Evolutionary conservation across 2,888 invertebrate genomes (phyloP), one percentile per base, ranked within the genome.

Genomic region (Morpho deidamia): DNA sequence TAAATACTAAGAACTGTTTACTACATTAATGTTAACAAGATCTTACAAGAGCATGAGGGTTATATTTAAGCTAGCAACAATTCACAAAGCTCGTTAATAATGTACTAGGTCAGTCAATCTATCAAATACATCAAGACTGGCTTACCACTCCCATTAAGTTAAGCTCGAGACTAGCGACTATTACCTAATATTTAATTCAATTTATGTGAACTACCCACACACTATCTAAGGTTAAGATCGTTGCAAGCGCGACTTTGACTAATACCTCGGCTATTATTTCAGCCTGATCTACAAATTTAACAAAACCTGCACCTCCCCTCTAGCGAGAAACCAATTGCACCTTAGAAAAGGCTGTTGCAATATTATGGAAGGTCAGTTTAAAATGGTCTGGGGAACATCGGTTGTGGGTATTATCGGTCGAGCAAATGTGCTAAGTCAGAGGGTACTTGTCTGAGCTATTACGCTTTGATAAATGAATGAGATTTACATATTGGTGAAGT

Each of bases 381-480:
- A 10, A 60, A 46, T 78, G 74, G 81, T 53, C 62, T 42, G 35
- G 34, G 41, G 65, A 74, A 76, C 78, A 77, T 81, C 74, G 76
- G 78, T 76, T 73, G 61, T 10, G 66, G 68, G 70, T 70, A 79
- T 78, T 77, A 78, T 74, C 76, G 72, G 66, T 65, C 66, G 68
- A 68, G 75, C 71, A 75, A 82, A 82, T 78, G 80, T 82, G 81
- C 79, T 75, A 74, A 78, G 81, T 83, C 81, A 81, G 80, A 65
- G 76, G 78, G 76, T 81, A 81, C 79, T 81, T 81, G 75, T 78
- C 76, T 75, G 51, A 62, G 69, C 76, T 74, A 81, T 81, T 81
- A 81, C 76, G 78, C 76, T 67, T 72, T 68, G 71, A 72, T 76
- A 78, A 79, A 80, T 77, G 75, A 53, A 49, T 32, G 40, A 41